Evolutionary conservation across 2,888 invertebrate genomes (phyloP), one percentile per base, ranked within the genome.

Genomic region (Aphelenchoides bicaudatus): DNA sequence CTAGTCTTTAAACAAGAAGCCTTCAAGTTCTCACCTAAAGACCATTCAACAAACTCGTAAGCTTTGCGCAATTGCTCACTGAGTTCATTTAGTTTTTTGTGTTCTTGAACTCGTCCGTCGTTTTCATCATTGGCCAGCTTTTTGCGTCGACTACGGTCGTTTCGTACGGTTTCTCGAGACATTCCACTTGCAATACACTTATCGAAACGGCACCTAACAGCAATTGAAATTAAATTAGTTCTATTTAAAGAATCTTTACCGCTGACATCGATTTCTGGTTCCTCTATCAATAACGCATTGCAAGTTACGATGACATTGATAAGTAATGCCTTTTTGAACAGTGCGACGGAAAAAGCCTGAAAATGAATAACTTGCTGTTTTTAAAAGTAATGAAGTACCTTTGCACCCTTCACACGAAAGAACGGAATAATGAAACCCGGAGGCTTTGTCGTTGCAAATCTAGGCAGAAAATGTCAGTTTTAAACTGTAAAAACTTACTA

Each of bases 271-370:
- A 39, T 69, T 72, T 3, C 73, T 61, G 10, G 52, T 57, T 19
- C 60, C 58, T 3, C 71, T 58, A 46, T 67, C 62, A 5, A 67
- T 62, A 16, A 43, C 54, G 53, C 72, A 72, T 3, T 21, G 31
- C n/a, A 43, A 39, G 21, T 60, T 56, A 39, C 68, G 67, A 48
- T 63, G 61, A 50, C 72, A 73, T 6, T 48, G 31, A 57, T 71
- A 72, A 1, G 51, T 49, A 2, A 58, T 58, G 30, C 60, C 56
- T 52, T 64, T 68, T 47, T 72, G 70, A 1, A 73, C 72, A 6
- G 64, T 61, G 16, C 73, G 63, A 10, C 73, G 67, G 57, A 73
- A 73, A 58, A 73, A 73, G 27, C 73, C 73, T 43, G 43, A 43
- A 43, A 8, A 19, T n/a, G 43, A 25, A 13, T 34, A 13, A 34